These are phyloP conservation scores for Drosophila ogumai DNA, from an alignment of 1,140 invertebrate species.

Conservation along the genomic window DNA sequence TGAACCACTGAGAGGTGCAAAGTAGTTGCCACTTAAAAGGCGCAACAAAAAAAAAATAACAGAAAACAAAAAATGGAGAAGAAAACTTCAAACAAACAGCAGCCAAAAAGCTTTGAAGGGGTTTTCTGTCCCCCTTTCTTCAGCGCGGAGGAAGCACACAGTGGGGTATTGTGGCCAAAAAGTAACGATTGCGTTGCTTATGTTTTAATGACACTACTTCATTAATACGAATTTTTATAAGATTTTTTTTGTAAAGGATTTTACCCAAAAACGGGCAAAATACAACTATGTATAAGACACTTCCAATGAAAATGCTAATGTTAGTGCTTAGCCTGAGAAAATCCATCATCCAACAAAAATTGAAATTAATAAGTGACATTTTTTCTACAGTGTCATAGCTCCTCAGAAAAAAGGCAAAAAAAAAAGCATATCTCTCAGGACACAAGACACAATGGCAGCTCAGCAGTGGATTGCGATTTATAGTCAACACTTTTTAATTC, in stretches of 20 bases:
- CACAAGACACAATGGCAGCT: neutral
- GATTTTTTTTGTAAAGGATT: too few species aligned
- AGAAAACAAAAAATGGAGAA: constrained; percentile 18
- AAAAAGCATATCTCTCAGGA: neutral
- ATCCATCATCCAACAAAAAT: neutral
- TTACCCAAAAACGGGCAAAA: too few species aligned
- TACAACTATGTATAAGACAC: neutral
- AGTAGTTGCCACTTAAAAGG: constrained; percentile 62
- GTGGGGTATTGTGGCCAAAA: neutral
- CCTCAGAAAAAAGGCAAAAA: too few species aligned
- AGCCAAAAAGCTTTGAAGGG: constrained; percentile 60
- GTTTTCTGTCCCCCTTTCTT: constrained; percentile 1
- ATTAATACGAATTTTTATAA: neutral
- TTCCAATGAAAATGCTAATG: neutral
- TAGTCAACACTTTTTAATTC: neutral
- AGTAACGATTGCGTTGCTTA: neutral
- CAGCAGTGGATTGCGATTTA: constrained; percentile 1
- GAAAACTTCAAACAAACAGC: constrained; percentile 60
- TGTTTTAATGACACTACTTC: neutral
- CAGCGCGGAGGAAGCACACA: neutral
- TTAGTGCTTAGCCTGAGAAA: neutral
- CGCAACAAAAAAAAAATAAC: constrained; percentile 7
- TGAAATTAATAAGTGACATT: neutral
- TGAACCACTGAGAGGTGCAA: constrained; percentile 55
- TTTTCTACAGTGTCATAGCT: neutral